Conservation (phyloP, 2,113 vertebrate genomes). For the Chascanopsetta lugubris region DNA sequence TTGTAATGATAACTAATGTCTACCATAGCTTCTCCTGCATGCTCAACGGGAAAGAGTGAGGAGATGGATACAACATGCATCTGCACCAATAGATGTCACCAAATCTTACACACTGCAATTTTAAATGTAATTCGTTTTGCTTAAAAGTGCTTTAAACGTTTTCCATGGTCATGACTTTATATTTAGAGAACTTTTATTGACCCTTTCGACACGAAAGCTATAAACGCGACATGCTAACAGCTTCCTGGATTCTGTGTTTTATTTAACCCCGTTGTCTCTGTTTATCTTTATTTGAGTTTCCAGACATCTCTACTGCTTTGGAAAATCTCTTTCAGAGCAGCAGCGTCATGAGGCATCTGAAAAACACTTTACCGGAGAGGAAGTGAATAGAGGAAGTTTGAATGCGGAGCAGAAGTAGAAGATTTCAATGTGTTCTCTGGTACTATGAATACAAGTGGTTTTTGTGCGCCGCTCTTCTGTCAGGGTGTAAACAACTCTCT, state of each 20-base stretch:
- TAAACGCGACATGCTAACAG: too few species aligned
- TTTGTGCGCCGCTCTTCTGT: not conserved
- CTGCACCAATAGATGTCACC: too few species aligned
- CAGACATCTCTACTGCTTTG: constrained; percentile 34
- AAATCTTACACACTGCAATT: too few species aligned
- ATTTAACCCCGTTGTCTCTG: constrained; percentile 1
- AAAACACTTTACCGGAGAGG: constrained; percentile 45
- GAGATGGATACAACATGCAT: too few species aligned
- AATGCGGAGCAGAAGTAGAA: constrained; percentile 43
- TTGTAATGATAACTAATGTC: too few species aligned
- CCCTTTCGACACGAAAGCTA: not conserved
- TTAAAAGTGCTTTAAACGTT: too few species aligned
- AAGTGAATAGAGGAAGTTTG: constrained; percentile 66
- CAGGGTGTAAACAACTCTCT: not conserved
- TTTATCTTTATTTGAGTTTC: constrained; percentile 26
- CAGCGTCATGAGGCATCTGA: constrained; percentile 18
- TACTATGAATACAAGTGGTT: not conserved
- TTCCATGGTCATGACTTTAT: too few species aligned
- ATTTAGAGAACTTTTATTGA: too few species aligned
- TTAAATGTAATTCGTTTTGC: too few species aligned
- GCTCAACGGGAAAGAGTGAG: too few species aligned
- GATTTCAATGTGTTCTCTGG: constrained; percentile 27
- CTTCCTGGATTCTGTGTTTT: not conserved
- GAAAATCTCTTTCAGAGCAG: constrained; percentile 46
- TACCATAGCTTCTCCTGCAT: too few species aligned